Evolutionary conservation across 2,113 vertebrate species (phyloP), one percentile per base, ranked within the genome.

Genomic region (Penelope pileata): DNA sequence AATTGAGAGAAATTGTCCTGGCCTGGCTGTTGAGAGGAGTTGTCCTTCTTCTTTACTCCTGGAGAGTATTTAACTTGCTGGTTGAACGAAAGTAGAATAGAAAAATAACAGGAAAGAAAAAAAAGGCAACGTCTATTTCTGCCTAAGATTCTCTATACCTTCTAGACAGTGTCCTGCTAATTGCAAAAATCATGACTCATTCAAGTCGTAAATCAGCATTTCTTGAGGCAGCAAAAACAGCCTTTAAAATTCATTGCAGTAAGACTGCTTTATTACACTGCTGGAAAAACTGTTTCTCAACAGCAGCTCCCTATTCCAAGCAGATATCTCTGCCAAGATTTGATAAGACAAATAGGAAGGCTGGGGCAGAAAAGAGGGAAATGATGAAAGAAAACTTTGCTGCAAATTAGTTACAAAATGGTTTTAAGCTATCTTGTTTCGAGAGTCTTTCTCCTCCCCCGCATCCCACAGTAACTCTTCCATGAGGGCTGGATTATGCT

Each of bases 161-260:
- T 76, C 70, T 30, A 74, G 60, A 73, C 1, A 2, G 38, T 62
- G 82, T 50, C 84, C 74, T 90, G 79, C 32, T 96, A 95, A 96
- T 90, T 93, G 53, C 66, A 82, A 85, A 90, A 95, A 88, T 0
- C 24, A 45, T 51, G 67, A 94, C 0, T 0, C 10, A 59, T 78
- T 90, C 63, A 48, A 79, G 60, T 26, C 16, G 89, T 92, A 94
- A 85, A 86, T 92, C 85, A 94, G 56, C 70, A 87, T 90, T 96
- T 94, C 75, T 70, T 2, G 11, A 90, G 67, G 63, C 91, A 86
- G 45, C 58, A 62, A 64, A 83, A 88, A 72, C 38, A 70, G 27
- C 86, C 87, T 83, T 94, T 91, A 95, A 86, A 92, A 95, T 89
- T 88, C 75, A 90, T 19, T 48, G 76, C 5, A 1, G 40, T 34